phyloP scores from a whole-genome alignment of 2,113 vertebrate species.

The Asarcornis scutulata region DNA sequence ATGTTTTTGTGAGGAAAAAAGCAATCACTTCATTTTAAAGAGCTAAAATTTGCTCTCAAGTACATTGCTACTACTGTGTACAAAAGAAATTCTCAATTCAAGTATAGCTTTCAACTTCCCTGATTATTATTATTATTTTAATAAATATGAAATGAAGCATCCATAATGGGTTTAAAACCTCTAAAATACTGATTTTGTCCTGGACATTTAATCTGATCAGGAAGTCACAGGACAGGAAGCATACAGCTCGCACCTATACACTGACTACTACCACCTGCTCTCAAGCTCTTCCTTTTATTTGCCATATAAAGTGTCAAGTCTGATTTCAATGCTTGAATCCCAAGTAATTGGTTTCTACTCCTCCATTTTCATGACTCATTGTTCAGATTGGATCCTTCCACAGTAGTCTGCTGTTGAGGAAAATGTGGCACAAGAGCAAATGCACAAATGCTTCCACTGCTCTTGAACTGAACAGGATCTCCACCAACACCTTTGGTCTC shows the following conservation, averaged over 20 bases:
- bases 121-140: not conserved
- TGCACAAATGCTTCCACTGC: not conserved
- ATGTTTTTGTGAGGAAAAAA: not conserved
- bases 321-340: not conserved
- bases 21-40: not conserved
- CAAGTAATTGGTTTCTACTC: not conserved
- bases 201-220: not conserved
- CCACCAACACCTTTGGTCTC: not conserved
- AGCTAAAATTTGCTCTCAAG: not conserved
- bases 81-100: not conserved
- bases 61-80: not conserved
- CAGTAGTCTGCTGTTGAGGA: not conserved
- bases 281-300: not conserved
- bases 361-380: rapidly evolving
- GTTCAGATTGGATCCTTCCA: not conserved
- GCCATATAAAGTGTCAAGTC: not conserved
- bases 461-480: not conserved
- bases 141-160: not conserved
- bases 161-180: not conserved
- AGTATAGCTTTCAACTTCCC: not conserved
- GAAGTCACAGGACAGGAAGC: not conserved
- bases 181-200: not conserved
- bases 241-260: not conserved
- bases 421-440: not conserved
- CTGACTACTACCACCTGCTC: not conserved